Evolutionary conservation across 1,140 invertebrate genomes (phyloP).

Genomic region (Pseudomyrmex concolor): DNA sequence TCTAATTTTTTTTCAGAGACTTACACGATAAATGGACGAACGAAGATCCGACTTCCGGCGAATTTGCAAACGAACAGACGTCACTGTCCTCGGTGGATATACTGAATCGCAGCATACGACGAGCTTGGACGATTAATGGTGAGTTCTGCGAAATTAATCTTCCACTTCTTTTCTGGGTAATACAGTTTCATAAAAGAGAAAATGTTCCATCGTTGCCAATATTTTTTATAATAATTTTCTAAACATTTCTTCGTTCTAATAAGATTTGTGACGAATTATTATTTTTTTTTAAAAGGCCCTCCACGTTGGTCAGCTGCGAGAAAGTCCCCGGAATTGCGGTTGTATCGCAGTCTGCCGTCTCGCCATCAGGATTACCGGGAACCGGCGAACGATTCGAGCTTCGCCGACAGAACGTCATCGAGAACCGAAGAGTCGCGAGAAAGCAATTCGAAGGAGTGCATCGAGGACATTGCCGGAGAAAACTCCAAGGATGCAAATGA

Average conservation of each 20-base stretch:
- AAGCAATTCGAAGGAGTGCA: neutral
- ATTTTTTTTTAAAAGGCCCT: slow-evolving; percentile 80
- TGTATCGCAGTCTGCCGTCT: slow-evolving; percentile 86
- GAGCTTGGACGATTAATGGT: slow-evolving; percentile 91
- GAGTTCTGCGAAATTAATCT: slow-evolving; percentile 51
- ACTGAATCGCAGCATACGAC: slow-evolving; percentile 88
- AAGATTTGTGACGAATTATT: slow-evolving; percentile 9
- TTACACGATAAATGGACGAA: slow-evolving; percentile 91
- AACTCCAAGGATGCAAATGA: slow-evolving; percentile 10
- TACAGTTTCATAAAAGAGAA: neutral
- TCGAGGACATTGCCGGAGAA: slow-evolving; percentile 10
- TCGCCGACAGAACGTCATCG: neutral
- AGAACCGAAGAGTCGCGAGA: slow-evolving; percentile 15
- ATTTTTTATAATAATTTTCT: slow-evolving; percentile 13
- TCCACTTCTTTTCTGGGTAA: neutral
- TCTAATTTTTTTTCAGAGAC: slow-evolving; percentile 86
- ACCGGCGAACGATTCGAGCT: neutral
- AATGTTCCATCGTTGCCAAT: neutral
- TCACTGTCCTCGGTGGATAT: slow-evolving; percentile 87
- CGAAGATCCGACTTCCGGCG: slow-evolving; percentile 78
- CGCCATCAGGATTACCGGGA: slow-evolving; percentile 77
- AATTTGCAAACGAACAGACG: slow-evolving; percentile 70
- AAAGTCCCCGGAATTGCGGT: slow-evolving; percentile 85
- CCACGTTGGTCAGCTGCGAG: slow-evolving; percentile 86
- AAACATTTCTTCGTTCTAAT: neutral